These are phyloP conservation scores for Anodontia alba DNA, from an alignment of 2,888 invertebrate genomes.

Conservation along the genomic window DNA sequence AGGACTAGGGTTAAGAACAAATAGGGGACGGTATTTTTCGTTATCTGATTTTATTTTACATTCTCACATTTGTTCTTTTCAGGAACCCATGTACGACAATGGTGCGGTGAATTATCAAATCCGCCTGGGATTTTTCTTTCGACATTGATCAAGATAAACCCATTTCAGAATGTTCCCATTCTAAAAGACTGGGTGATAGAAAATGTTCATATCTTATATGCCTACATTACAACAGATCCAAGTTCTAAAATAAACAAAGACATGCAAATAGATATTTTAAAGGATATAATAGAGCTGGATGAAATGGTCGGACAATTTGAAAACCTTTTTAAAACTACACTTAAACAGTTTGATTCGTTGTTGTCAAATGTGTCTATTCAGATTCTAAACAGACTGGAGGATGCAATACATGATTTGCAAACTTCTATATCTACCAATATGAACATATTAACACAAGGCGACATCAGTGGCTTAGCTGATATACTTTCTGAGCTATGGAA, in stretches of 20 bases:
- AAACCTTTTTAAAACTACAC: not conserved
- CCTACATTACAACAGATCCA: constrained; percentile 47
- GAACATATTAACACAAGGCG: not conserved
- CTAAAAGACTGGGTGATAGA: constrained; percentile 45
- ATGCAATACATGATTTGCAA: constrained; percentile 1
- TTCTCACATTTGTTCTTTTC: not conserved
- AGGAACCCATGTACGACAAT: constrained; percentile 42
- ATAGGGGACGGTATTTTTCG: too few relatives aligned
- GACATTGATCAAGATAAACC: constrained; percentile 37
- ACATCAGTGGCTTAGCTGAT: not conserved
- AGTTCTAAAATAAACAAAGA: not conserved
- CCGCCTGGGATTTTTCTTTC: constrained; percentile 59
- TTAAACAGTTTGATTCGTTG: constrained; percentile 10
- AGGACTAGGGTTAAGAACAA: too few relatives aligned
- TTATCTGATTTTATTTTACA: too few relatives aligned
- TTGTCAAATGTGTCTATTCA: constrained; percentile 15
- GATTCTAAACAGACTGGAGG: constrained; percentile 8
- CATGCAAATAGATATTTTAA: constrained; percentile 26
- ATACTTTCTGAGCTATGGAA: constrained; percentile 17
- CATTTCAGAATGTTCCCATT: constrained; percentile 52
- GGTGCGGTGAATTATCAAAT: constrained; percentile 59
- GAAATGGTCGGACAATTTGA: constrained; percentile 19
- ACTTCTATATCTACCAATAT: not conserved
- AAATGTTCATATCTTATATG: constrained; percentile 28
- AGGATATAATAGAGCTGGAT: constrained; percentile 31